Evolutionary conservation across 1,140 invertebrate species (phyloP).

Genomic region (Leptestheria dahalacensis): DNA sequence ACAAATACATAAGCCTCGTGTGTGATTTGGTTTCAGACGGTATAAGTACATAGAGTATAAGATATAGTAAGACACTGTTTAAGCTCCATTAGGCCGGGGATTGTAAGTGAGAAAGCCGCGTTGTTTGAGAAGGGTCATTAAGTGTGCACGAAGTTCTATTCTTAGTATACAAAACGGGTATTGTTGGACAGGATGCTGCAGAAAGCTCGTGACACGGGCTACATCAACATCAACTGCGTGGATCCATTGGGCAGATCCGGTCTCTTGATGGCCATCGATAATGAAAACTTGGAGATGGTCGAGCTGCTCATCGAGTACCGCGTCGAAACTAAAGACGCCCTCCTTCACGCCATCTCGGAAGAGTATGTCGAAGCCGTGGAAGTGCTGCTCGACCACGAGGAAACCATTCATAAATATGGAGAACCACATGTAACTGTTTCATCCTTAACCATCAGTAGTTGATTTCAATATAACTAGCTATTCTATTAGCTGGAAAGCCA

Average conservation of each 20-base stretch:
- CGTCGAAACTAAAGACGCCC: conserved; percentile 80
- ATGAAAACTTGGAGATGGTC: conserved; percentile 98
- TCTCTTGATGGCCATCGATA: conserved; percentile 92
- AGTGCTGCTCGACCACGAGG: conserved; percentile 82
- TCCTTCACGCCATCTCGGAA: conserved; percentile 91
- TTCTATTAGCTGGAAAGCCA: too few relatives aligned
- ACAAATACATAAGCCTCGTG: too few relatives aligned
- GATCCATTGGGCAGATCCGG: conserved; percentile 86
- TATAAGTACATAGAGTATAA: too few relatives aligned
- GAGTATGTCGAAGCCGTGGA: conserved; percentile 97
- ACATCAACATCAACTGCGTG: conserved; percentile 92
- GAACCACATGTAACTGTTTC: conserved; percentile 65
- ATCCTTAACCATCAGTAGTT: too few relatives aligned
- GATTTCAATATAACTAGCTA: too few relatives aligned
- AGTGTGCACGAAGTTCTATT: too few relatives aligned
- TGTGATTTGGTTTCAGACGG: too few relatives aligned
- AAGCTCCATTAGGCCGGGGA: too few relatives aligned
- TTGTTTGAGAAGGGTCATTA: too few relatives aligned
- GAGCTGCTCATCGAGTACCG: conserved; percentile 78
- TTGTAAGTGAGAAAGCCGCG: too few relatives aligned
- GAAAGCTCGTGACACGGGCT: conserved; percentile 53
- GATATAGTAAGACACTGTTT: too few relatives aligned
- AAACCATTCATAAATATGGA: conserved; percentile 57
- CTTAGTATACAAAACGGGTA: neutral
- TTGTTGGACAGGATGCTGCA: conserved; percentile 48